Conservation (phyloP, 2,113 vertebrate species). For the Sakesphorus luctuosus region DNA sequence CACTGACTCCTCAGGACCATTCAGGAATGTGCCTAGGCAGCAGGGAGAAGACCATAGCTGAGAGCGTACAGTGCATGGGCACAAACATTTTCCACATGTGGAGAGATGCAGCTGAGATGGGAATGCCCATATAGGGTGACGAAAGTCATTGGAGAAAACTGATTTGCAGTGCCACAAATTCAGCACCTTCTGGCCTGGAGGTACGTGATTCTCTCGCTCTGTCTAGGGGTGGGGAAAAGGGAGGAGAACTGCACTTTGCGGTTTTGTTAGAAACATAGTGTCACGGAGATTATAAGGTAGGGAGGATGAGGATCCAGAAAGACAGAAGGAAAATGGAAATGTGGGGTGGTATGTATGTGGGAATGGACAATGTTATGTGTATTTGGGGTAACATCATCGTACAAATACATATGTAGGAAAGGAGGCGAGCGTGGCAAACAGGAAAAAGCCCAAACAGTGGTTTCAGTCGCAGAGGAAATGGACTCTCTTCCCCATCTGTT, state of each 20-base stretch:
- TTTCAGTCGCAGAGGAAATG: not conserved
- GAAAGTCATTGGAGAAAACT: not conserved
- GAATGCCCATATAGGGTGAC: not conserved
- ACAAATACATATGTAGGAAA: not conserved
- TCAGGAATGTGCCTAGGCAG: not conserved
- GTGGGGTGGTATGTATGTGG: too few species aligned
- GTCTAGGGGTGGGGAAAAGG: not conserved
- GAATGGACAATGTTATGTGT: fast-evolving
- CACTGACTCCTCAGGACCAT: fast-evolving
- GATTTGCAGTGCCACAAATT: not conserved
- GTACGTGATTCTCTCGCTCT: not conserved
- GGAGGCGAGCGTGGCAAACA: not conserved
- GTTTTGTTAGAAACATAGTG: not conserved
- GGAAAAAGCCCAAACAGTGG: not conserved
- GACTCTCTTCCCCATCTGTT: not conserved
- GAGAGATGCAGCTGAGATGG: not conserved
- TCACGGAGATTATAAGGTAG: not conserved
- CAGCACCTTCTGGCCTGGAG: not conserved
- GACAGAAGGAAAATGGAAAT: not conserved
- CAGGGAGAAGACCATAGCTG: not conserved
- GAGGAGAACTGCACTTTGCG: not conserved
- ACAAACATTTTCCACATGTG: not conserved
- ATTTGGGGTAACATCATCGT: not conserved
- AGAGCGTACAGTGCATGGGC: not conserved
- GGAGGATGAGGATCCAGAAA: not conserved